These are phyloP conservation scores for Trachurus trachurus DNA, from an alignment of 2,797 vertebrate genomes.

Conservation along the genomic window DNA sequence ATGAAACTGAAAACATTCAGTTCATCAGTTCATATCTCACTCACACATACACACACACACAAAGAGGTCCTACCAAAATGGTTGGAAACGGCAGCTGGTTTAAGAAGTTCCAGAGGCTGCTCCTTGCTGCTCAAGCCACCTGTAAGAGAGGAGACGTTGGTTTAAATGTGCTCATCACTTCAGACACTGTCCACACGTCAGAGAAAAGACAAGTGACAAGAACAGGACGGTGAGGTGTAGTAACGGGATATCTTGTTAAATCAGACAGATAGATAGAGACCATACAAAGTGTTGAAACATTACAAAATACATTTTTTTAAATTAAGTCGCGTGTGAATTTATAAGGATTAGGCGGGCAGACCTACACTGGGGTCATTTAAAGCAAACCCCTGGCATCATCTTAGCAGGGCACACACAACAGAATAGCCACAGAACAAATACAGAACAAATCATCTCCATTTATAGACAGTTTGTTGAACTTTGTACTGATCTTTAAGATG, in stretches of 20 bases:
- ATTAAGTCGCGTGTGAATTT: background rate
- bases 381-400: too few species aligned
- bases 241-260: constrained; percentile 6
- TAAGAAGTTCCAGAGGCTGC: constrained; percentile 92
- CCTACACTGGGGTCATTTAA: background rate
- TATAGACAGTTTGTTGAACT: too few species aligned
- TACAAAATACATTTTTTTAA: background rate
- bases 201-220: background rate
- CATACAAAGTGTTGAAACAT: background rate
- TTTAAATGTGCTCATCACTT: constrained; percentile 32
- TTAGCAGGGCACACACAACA: too few species aligned
- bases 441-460: too few species aligned
- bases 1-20: background rate
- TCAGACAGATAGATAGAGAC: background rate
- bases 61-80: constrained; percentile 89
- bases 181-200: constrained; percentile 10
- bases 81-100: constrained; percentile 87
- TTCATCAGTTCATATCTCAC: background rate
- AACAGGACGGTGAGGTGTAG: constrained; percentile 9
- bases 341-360: background rate
- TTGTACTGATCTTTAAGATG: too few species aligned
- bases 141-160: constrained; percentile 71
- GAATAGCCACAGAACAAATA: too few species aligned
- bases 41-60: background rate
- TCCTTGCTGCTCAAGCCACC: constrained; percentile 92